phyloP scores from a whole-genome alignment of 64 coral and sea anemone species.

The Acropora yongei region DNA sequence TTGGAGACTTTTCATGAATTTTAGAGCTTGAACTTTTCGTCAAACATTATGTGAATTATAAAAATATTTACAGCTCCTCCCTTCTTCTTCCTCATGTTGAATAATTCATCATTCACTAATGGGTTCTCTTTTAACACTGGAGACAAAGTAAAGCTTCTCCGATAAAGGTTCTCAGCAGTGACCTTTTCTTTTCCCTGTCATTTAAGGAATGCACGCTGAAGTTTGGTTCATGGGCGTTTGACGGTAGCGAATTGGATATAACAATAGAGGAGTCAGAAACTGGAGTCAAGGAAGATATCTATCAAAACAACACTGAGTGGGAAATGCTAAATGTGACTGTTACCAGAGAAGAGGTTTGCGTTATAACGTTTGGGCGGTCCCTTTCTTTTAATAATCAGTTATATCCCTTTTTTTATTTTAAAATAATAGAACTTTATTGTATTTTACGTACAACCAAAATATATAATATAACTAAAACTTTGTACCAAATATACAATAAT shows the following conservation, averaged over 20 bases:
- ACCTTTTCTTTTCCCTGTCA: neutral
- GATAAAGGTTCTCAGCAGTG: too few relatives aligned
- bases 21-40: too few relatives aligned
- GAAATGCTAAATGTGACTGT: conserved; percentile 56
- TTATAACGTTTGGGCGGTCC: neutral
- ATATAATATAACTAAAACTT: neutral
- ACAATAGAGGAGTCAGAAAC: conserved; percentile 58
- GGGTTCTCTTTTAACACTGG: too few relatives aligned
- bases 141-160: too few relatives aligned
- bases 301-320: conserved; percentile 82
- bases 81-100: too few relatives aligned
- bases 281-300: conserved; percentile 53
- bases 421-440: too few relatives aligned
- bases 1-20: too few relatives aligned
- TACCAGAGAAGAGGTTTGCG: conserved; percentile 49
- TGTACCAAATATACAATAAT: neutral
- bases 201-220: conserved; percentile 65
- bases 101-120: too few relatives aligned
- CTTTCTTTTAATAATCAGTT: neutral
- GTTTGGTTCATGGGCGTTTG: conserved; percentile 94
- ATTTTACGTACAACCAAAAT: too few relatives aligned
- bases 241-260: conserved; percentile 69
- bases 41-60: too few relatives aligned
- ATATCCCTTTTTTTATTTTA: too few relatives aligned
- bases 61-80: too few relatives aligned